Base-by-base conservation (phyloP, 2,888 invertebrate species). In the Glyphotaelius pellucidus region DNA sequence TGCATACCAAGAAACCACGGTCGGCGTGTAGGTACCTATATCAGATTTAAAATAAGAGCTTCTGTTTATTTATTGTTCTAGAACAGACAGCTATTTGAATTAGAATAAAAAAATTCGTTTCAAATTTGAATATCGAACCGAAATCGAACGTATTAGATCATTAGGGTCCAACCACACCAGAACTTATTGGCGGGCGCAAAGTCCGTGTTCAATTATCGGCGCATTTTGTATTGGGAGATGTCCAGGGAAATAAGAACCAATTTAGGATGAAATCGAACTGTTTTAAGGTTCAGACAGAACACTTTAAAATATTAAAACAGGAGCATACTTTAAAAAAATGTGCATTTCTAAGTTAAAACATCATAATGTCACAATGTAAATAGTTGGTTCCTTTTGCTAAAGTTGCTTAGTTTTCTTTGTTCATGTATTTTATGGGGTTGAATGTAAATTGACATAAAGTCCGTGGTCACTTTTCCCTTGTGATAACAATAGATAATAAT, bases 401-500 rank as follows among this genome's bases (percentile, higher is more conserved):
- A 67, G 67, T 79, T 15, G 31, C 32, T 15, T 31, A 67, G 32
- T 67, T 88, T 88, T 32, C 67, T 3, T 47, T 32, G 67, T 88
- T 52, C 88, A 14, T 11, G 2, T 32, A 15, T 52, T 67, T 31
- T 52, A 35, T 67, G 31, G 88, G 52, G 52, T 32, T 88, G 88
- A 52, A 88, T 88, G 79, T 67, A 67, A 88, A 67, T 52, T 89
- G 91, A 80, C 92, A 81, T 35, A 80, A 92, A 92, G 91, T 92
- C 89, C 42, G 84, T 91, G 91, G 84, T 87, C 92, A 84, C 89
- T 88, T 90, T 83, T 88, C 85, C 84, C 89, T 83, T 83, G 47
- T 38, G 67, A 90, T 67, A 90, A 91, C 92, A 91, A 92, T 91
- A 83, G 92, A 92, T 92, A 92, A 92, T 92, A 91, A 91, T 91